Percentiles rank a stretch among this genome's conserved stretches.
Evolutionary conservation across 64 coral and sea anemone species (phyloP).

Genomic region (Exaiptasia diaphana): DNA sequence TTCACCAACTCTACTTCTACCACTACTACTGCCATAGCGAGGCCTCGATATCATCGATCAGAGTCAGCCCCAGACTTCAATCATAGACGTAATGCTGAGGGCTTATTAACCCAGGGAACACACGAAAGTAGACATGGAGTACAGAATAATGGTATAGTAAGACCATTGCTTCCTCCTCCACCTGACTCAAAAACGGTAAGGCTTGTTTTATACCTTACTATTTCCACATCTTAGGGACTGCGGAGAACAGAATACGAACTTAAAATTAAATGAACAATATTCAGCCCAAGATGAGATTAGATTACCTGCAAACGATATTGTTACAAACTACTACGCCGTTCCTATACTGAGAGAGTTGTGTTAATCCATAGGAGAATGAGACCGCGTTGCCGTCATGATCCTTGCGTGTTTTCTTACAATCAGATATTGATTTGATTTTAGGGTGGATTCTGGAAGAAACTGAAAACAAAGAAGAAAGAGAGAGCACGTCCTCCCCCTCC

Average conservation of each 20-base stretch:
- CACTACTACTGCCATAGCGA: not conserved
- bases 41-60: conserved; percentile 52
- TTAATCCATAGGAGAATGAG: too few species aligned
- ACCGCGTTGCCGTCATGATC: too few species aligned
- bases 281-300: too few species aligned
- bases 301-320: too few species aligned
- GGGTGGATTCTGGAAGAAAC: conserved; percentile 90
- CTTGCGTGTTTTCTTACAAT: too few species aligned
- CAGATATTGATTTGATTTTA: not conserved
- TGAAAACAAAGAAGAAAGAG: conserved; percentile 80
- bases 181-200: conserved; percentile 85
- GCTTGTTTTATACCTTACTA: not conserved
- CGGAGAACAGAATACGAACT: too few species aligned
- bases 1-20: not conserved
- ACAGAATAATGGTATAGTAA: not conserved
- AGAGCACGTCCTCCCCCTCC: conserved; percentile 50
- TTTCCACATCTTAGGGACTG: too few species aligned
- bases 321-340: too few species aligned
- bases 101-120: not conserved
- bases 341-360: too few species aligned
- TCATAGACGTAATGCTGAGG: not conserved
- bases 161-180: conserved; percentile 67
- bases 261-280: too few species aligned
- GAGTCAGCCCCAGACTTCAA: conserved; percentile 59
- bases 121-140: not conserved